A percentile compares a stretch with the other conserved stretches of the same genome.
Conservation (phyloP, 2,113 vertebrate species). For the Pterocles orientalis region DNA sequence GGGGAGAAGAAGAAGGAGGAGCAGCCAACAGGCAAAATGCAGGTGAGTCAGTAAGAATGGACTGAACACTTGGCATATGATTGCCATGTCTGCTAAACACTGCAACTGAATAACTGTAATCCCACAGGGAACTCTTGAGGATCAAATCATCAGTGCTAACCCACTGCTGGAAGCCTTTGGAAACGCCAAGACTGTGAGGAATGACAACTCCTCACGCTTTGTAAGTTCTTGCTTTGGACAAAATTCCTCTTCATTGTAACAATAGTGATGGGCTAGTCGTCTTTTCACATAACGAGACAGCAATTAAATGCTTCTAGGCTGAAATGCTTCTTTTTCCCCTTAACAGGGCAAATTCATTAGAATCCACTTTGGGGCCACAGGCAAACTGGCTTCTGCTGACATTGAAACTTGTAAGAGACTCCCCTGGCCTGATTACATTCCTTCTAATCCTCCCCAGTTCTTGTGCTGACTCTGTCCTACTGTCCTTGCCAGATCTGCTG, state of each 20-base stretch:
- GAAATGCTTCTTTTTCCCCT: neutral
- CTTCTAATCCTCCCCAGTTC: neutral
- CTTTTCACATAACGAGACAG: neutral
- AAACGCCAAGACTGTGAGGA: constrained; percentile 71
- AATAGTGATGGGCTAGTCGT: neutral
- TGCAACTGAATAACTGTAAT: neutral
- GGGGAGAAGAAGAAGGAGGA: constrained; percentile 74
- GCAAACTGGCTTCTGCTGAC: constrained; percentile 94
- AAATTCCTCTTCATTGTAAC: neutral
- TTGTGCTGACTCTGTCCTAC: neutral
- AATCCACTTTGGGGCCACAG: constrained; percentile 90
- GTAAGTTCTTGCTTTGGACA: constrained; percentile 43
- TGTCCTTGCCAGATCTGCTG: constrained; percentile 71
- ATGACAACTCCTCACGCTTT: constrained; percentile 77
- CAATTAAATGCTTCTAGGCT: neutral
- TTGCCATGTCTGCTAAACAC: neutral
- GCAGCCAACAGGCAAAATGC: constrained; percentile 55
- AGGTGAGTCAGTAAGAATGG: constrained; percentile 2
- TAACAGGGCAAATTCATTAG: constrained; percentile 91
- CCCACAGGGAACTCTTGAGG: constrained; percentile 86
- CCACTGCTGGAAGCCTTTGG: constrained; percentile 76
- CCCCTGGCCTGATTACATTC: neutral
- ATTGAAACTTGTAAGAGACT: constrained; percentile 92
- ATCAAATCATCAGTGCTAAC: constrained; percentile 83
- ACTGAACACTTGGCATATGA: fast-evolving